Evolutionary conservation across 2,113 vertebrate species (phyloP), one percentile per base, ranked within the genome.

Genomic region (Emydura subglobosa): DNA sequence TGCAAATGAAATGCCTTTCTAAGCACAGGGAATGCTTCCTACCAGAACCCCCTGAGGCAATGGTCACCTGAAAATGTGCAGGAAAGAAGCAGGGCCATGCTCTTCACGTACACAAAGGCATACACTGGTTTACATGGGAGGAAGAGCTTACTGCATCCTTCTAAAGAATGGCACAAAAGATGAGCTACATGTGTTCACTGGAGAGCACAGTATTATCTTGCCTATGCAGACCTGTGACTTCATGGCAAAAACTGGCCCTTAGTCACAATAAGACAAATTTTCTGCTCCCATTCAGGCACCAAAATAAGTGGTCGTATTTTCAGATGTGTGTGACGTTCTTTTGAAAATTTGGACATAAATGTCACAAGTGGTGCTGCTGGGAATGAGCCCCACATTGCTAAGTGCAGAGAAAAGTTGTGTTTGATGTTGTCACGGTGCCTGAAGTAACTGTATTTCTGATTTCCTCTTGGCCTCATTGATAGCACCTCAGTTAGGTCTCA

Each of bases 81-180:
- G 44, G 4, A 2, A 25, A 50, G 55, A 81, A 74, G 39, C 55
- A 82, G 14, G 34, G 34, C 61, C 1, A 0, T 34, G 42, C 49
- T 83, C 25, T 29, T 72, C 7, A 24, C 1, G 13, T 39, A n/a
- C 11, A 25, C 47, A 47, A 47, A 47, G 47, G 47, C 47, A 47
- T 47, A 86, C 0, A 0, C 21, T 10, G 34, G 12, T 16, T 14
- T 7, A 1, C 0, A 0, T 2, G 17, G 19, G n/a, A 39, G 39
- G 39, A 39, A 39, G 39, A 55, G 68, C 5, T 49, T 87, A 49
- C 27, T 19, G 4, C 25, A 1, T 0, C 24, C 54, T 55, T 55
- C 7, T 24, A 17, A 7, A 8, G 27, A 3, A 25, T 42, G 65
- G 34, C 68, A 61, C 65, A 2, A 0, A 39, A 65, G 39, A 4